phyloP scores from a whole-genome alignment of 2,888 invertebrate genomes.

The Orthosia incerta region DNA sequence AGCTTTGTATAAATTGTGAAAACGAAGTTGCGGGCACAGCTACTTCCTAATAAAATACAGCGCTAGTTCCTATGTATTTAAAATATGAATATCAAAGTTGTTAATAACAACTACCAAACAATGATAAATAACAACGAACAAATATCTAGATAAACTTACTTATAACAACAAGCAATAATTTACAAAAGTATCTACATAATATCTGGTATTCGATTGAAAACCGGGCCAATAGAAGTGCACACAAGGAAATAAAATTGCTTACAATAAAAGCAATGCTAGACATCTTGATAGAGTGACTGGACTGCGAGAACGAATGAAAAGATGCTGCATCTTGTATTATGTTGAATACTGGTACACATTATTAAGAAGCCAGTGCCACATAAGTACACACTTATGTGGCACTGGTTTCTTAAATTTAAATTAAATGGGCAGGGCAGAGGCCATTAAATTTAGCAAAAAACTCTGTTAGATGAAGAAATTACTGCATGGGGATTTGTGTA shows the following conservation, averaged over 20 bases:
- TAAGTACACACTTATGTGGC: not conserved
- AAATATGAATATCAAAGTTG: not conserved
- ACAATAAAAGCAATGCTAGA: constrained; percentile 10
- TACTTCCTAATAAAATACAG: not conserved
- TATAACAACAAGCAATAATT: no score
- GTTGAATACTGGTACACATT: no score
- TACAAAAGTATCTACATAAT: not conserved
- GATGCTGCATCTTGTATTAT: not conserved
- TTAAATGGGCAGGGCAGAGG: no score
- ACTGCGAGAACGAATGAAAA: not conserved
- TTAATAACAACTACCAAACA: not conserved
- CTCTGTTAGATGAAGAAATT: not conserved
- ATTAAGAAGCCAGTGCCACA: no score
- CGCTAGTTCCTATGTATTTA: not conserved
- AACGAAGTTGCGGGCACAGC: no score
- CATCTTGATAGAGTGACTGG: constrained; percentile 19
- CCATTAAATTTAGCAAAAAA: not conserved
- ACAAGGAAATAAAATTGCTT: constrained; percentile 37
- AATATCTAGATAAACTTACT: not conserved
- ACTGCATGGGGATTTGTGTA: not conserved
- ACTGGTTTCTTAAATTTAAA: no score
- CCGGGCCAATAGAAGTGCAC: constrained; percentile 11
- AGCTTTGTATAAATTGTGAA: no score
- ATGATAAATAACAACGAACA: not conserved
- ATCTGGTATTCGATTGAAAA: constrained; percentile 4